These are phyloP conservation scores for Spondyliosoma cantharus DNA, from an alignment of 2,797 vertebrate species.

Conservation along the genomic window DNA sequence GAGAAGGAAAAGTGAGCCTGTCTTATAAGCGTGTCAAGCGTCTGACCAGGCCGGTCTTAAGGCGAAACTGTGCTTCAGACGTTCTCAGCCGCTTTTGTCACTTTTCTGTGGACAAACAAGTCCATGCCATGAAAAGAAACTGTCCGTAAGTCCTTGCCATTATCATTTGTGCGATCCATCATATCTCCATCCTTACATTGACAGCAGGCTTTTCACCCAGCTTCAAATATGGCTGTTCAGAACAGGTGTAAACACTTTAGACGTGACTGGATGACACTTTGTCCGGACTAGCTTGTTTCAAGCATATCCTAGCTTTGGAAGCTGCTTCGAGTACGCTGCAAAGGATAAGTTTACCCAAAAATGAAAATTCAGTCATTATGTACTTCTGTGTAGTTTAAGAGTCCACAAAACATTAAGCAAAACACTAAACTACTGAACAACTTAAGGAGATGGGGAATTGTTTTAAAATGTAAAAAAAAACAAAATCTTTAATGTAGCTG, in stretches of 20 bases:
- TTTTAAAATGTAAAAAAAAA: too few species aligned
- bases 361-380: too few species aligned
- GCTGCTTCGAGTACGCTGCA: too few species aligned
- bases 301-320: background rate
- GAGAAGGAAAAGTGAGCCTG: conserved; percentile 16
- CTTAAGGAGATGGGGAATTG: too few species aligned
- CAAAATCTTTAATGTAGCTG: too few species aligned
- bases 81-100: background rate
- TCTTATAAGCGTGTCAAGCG: conserved; percentile 34
- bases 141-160: fast-evolving
- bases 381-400: too few species aligned
- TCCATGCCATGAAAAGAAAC: background rate
- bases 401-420: too few species aligned
- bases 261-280: background rate
- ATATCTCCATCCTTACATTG: background rate
- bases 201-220: background rate
- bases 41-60: background rate
- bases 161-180: background rate
- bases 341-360: too few species aligned
- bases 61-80: background rate
- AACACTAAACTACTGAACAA: too few species aligned
- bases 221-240: background rate
- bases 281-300: too few species aligned
- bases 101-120: conserved; percentile 1
- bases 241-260: background rate